Conservation (phyloP, 2,113 vertebrate genomes). For the Geococcyx californianus region DNA sequence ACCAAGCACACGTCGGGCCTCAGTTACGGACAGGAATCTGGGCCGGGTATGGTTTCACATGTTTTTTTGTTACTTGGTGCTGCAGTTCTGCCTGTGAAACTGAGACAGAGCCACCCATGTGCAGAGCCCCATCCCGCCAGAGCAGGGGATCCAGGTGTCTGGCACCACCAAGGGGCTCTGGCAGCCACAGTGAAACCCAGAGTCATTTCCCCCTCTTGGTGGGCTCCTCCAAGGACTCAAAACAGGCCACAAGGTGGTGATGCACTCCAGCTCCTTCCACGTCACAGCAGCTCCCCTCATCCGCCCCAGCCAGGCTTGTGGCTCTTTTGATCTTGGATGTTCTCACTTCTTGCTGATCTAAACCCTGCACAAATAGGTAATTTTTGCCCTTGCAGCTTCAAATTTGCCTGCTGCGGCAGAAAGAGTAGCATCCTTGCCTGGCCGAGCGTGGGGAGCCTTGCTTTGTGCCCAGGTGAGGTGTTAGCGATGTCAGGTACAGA, state of each 20-base stretch:
- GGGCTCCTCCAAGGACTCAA: neutral
- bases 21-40: constrained; percentile 93
- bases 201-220: neutral
- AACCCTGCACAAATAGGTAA: neutral
- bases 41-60: constrained; percentile 78
- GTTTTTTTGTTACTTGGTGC: neutral
- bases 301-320: neutral
- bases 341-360: neutral
- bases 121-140: neutral
- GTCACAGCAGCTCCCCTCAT: neutral
- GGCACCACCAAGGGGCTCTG: neutral
- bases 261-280: neutral
- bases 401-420: neutral
- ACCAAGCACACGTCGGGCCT: constrained; percentile 92
- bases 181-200: neutral
- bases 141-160: neutral
- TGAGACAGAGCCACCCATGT: neutral
- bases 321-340: constrained; percentile 36
- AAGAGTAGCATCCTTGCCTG: neutral
- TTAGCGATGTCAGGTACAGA: neutral
- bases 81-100: neutral
- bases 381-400: neutral
- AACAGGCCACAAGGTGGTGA: neutral
- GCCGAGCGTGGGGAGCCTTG: neutral
- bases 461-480: neutral